Evolutionary conservation across 2,113 vertebrate genomes (phyloP), one percentile per base, ranked within the genome.

Genomic region (Charina bottae): DNA sequence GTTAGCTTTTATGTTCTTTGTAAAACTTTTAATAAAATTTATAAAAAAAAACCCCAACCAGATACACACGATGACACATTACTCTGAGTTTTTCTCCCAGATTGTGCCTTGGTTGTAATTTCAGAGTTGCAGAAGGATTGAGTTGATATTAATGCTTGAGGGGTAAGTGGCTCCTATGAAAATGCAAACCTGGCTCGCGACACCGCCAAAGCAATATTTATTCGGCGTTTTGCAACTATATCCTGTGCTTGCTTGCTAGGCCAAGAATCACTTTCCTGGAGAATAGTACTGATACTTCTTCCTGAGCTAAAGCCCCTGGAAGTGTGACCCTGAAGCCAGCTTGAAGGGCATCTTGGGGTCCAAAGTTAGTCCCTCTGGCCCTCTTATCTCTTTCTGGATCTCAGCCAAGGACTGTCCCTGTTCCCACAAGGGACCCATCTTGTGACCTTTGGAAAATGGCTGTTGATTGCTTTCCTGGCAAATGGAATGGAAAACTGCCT

Each of bases 371-470:
- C 15, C 3, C 5, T 60, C 21, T 86, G 4, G 24, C 8, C 17
- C 6, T 23, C 37, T 37, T 17, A 56, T 6, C 9, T 37, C 7
- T 58, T 46, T 28, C 55, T 88, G 89, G 49, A n/a, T 37, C 53
- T 56, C 49, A 23, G 68, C 85, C 85, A 87, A 62, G 54, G 49
- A 87, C 23, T 6, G 49, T 92, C 85, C 72, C 92, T n/a, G 15
- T 83, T 24, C 64, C 72, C 56, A 60, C 28, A 13, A 12, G 64
- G 87, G 68, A 84, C 42, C 92, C 85, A n/a, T 89, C 60, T 21
- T 17, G 86, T 54, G 93, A 94, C 92, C 93, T 94, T 96, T 95
- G 94, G 94, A 93, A 95, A 93, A 93, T 83, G 0, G 90, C 85
- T 94, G 83, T 96, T 93, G 92, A 46, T 93, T 89, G 92, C 72